These are phyloP conservation scores for Agraylea sexmaculata DNA, from an alignment of 1,140 invertebrate species.

Conservation along the genomic window DNA sequence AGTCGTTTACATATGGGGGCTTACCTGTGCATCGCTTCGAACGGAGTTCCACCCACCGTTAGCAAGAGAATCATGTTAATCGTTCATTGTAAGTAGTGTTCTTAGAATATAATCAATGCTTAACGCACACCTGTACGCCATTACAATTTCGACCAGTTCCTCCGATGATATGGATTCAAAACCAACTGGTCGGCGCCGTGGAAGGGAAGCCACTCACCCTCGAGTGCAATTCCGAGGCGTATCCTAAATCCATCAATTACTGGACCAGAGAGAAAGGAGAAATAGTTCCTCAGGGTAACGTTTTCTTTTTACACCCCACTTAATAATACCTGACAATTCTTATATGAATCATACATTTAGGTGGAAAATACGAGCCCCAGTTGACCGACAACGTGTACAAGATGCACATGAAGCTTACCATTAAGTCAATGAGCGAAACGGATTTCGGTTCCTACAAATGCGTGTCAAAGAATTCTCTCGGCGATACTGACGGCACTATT, in stretches of 20 bases:
- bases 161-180: slow-evolving; percentile 69
- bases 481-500: slow-evolving; percentile 77
- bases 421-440: slow-evolving; percentile 48
- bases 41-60: slow-evolving; percentile 75
- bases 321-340: not conserved
- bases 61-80: slow-evolving; percentile 80
- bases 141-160: too few species aligned
- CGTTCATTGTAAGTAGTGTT: slow-evolving; percentile 66
- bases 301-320: too few species aligned
- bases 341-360: slow-evolving; percentile 32
- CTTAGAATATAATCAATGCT: not conserved
- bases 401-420: slow-evolving; percentile 65
- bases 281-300: slow-evolving; percentile 63
- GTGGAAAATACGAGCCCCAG: slow-evolving; percentile 60
- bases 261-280: slow-evolving; percentile 68
- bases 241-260: slow-evolving; percentile 77
- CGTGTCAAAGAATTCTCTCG: slow-evolving; percentile 79
- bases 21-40: slow-evolving; percentile 79
- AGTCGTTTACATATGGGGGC: slow-evolving; percentile 79
- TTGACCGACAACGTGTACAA: slow-evolving; percentile 62
- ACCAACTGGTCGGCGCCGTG: slow-evolving; percentile 67
- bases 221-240: slow-evolving; percentile 76
- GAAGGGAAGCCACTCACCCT: slow-evolving; percentile 60
- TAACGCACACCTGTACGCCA: slow-evolving; percentile 18
- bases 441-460: slow-evolving; percentile 77